A percentile compares a stretch with the other conserved stretches of the same genome.
These are phyloP conservation scores for Rhipidura dahli DNA, from an alignment of 2,113 vertebrate species.

Conservation along the genomic window DNA sequence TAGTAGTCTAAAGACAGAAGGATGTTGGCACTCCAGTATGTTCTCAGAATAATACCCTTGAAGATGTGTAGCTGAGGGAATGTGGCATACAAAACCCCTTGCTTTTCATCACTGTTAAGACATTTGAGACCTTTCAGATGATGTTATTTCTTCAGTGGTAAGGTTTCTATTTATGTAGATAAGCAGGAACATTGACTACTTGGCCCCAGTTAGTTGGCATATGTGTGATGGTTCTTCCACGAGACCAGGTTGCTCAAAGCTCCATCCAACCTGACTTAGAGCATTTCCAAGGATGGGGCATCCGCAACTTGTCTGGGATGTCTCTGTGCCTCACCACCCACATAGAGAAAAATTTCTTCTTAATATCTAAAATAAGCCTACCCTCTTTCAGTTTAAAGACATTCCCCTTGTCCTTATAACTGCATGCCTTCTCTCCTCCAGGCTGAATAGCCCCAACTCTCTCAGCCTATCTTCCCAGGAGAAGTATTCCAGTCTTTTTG, in stretches of 20 bases:
- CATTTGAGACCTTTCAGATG: background rate
- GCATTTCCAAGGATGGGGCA: background rate
- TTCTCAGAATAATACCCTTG: background rate
- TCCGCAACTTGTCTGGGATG: background rate
- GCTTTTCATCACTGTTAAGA: background rate
- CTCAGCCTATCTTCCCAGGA: background rate
- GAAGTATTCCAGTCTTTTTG: background rate
- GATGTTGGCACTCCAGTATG: background rate
- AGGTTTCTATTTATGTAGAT: background rate
- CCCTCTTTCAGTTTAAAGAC: background rate
- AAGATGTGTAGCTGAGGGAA: background rate
- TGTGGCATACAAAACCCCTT: background rate
- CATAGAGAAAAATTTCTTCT: background rate
- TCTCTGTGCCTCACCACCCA: background rate
- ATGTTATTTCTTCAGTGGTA: background rate
- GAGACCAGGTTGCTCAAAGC: background rate
- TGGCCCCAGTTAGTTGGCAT: background rate
- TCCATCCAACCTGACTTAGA: background rate
- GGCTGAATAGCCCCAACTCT: background rate
- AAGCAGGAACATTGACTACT: background rate
- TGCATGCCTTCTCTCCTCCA: background rate
- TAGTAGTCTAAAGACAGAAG: background rate
- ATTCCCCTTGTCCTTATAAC: background rate
- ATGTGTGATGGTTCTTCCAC: background rate
- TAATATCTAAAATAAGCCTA: background rate